Conservation (phyloP, 2,113 vertebrate species). For the Ornithorhynchus anatinus region DNA sequence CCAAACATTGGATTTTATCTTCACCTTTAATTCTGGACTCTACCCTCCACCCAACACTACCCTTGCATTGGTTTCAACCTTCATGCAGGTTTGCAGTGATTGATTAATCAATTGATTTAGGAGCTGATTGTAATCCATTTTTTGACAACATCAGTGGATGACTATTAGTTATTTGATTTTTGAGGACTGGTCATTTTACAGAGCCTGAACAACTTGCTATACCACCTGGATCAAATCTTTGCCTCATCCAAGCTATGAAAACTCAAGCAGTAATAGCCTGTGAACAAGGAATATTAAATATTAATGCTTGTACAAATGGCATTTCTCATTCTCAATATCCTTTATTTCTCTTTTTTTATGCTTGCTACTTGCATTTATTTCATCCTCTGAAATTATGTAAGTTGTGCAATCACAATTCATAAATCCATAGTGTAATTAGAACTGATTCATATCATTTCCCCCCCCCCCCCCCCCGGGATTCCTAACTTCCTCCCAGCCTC, state of each 20-base stretch:
- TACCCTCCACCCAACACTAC: no score
- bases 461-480: no score
- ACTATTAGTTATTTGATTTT: no score
- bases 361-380: slow-evolving; percentile 13
- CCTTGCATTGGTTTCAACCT: no score
- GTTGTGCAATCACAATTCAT: neutral
- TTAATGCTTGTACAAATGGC: slow-evolving; percentile 58
- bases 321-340: slow-evolving; percentile 25
- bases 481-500: no score
- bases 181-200: no score
- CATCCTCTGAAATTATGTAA: neutral
- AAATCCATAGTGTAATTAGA: neutral
- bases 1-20: no score
- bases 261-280: slow-evolving; percentile 52
- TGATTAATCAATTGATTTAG: no score
- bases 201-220: slow-evolving; percentile 2
- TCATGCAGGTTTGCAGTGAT: no score
- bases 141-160: no score
- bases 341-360: slow-evolving; percentile 6
- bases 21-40: no score
- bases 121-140: no score
- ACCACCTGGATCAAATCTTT: slow-evolving; percentile 25
- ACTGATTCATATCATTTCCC: neutral
- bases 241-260: slow-evolving; percentile 11
- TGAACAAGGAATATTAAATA: slow-evolving; percentile 60